Evolutionary conservation across 2,888 invertebrate species (phyloP).

Genomic region (Drosophila neotestacea): DNA sequence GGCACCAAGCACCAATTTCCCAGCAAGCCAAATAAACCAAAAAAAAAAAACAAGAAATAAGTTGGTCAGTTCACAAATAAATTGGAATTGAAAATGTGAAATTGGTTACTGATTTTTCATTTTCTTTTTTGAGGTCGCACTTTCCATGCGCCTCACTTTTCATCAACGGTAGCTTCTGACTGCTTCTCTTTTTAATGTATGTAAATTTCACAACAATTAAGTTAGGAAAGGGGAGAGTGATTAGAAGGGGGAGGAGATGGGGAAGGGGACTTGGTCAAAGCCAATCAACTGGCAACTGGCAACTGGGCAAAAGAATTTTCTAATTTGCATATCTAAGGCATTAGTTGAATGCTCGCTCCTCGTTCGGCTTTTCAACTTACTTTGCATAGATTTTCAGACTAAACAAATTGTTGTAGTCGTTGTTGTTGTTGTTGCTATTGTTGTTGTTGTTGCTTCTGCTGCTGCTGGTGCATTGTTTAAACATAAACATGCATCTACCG

Average conservation of each 20-base stretch:
- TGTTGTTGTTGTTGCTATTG: conserved; percentile 39
- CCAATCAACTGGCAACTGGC: conserved; percentile 68
- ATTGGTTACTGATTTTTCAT: conserved; percentile 27
- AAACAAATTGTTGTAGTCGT: conserved; percentile 55
- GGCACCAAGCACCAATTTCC: conserved; percentile 21
- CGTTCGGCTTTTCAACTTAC: conserved; percentile 59
- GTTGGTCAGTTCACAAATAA: conserved; percentile 47
- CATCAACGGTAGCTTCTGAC: conserved; percentile 49
- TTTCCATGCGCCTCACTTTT: conserved; percentile 68
- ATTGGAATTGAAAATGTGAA: conserved; percentile 45
- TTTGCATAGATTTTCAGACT: conserved; percentile 72
- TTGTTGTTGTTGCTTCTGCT: conserved; percentile 32
- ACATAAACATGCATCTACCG: conserved; percentile 66
- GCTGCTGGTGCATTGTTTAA: conserved; percentile 65
- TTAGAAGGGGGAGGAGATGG: conserved; percentile 12
- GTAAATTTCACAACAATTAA: conserved; percentile 73
- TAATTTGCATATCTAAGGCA: conserved; percentile 77
- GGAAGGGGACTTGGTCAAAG: conserved; percentile 25
- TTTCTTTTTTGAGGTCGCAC: conserved; percentile 26
- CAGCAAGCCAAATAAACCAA: conserved; percentile 6
- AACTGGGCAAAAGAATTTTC: conserved; percentile 59
- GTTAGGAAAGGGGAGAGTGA: conserved; percentile 17
- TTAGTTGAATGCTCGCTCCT: conserved; percentile 68
- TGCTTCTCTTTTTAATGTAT: conserved; percentile 57
- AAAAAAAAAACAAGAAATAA: background rate